These are phyloP conservation scores for Mellilla xanthometata DNA, from an alignment of 2,888 invertebrate genomes.

Conservation along the genomic window DNA sequence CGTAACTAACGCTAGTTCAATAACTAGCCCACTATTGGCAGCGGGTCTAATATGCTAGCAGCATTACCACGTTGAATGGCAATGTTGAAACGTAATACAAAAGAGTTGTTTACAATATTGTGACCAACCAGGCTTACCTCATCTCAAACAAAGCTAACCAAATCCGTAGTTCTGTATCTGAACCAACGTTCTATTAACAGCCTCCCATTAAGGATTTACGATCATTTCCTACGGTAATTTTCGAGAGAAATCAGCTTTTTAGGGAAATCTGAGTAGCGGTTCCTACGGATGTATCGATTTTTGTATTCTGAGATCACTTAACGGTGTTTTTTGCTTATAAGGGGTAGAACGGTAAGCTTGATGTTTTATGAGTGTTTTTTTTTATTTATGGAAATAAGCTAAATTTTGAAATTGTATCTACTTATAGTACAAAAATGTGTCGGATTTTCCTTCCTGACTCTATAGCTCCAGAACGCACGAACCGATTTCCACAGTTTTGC, in stretches of 20 bases:
- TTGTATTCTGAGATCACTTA: conserved; percentile 40
- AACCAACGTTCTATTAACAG: conserved; percentile 48
- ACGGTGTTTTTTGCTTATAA: conserved; percentile 29
- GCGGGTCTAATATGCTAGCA: too few species aligned
- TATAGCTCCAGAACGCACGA: too few species aligned
- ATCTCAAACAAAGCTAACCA: conserved; percentile 13
- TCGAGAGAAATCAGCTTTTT: conserved; percentile 49
- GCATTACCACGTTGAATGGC: too few species aligned
- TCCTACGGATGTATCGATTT: conserved; percentile 27
- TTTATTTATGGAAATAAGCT: too few species aligned
- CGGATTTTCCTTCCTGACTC: too few species aligned
- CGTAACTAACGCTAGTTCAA: too few species aligned
- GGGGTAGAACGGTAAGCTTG: conserved; percentile 1
- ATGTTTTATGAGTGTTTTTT: conserved; percentile 4
- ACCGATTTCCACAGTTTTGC: too few species aligned
- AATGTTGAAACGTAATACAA: too few species aligned
- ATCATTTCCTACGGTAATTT: conserved; percentile 40
- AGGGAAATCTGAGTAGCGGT: conserved; percentile 53
- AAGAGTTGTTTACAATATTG: too few species aligned
- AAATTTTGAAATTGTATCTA: too few species aligned
- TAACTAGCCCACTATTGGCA: too few species aligned
- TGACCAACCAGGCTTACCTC: not conserved
- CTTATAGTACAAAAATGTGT: too few species aligned
- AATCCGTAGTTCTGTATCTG: conserved; percentile 22
- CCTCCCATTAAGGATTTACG: conserved; percentile 55